phyloP scores from a whole-genome alignment of 2,888 invertebrate genomes.

The Cecidostiba fungosa region DNA sequence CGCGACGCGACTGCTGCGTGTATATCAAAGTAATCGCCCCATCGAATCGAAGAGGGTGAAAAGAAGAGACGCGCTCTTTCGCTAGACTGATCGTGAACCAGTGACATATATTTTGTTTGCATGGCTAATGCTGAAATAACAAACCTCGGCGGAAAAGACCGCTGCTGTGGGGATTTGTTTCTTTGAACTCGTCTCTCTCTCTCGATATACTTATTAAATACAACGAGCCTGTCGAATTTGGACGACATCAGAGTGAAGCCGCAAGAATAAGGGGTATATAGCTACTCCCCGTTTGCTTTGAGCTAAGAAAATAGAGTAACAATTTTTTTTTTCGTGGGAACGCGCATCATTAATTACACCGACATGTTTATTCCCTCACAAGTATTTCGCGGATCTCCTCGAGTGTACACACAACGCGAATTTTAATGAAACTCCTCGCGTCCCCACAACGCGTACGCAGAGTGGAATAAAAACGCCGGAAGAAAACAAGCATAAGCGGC shows the following conservation, averaged over 20 bases:
- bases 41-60: slow-evolving; percentile 23
- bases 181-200: slow-evolving; percentile 74
- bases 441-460: not conserved
- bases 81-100: slow-evolving; percentile 31
- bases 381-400: too few species aligned
- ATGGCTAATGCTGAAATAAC: slow-evolving; percentile 74
- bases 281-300: not conserved
- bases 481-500: not conserved
- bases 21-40: slow-evolving; percentile 47
- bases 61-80: not conserved
- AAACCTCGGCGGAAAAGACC: slow-evolving; percentile 66
- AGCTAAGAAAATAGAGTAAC: not conserved
- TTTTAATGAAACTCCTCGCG: not conserved
- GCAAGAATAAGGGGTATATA: not conserved
- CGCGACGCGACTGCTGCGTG: too few species aligned
- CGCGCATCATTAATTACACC: not conserved
- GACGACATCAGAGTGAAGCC: not conserved
- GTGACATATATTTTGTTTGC: slow-evolving; percentile 69
- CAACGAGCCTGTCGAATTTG: slow-evolving; percentile 53
- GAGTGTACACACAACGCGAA: not conserved
- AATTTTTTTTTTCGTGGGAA: not conserved
- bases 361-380: not conserved
- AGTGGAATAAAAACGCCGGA: not conserved
- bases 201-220: slow-evolving; percentile 69
- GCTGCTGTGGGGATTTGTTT: slow-evolving; percentile 67